Base-by-base conservation (phyloP, 2,113 vertebrate species). In the Proteles cristata region DNA sequence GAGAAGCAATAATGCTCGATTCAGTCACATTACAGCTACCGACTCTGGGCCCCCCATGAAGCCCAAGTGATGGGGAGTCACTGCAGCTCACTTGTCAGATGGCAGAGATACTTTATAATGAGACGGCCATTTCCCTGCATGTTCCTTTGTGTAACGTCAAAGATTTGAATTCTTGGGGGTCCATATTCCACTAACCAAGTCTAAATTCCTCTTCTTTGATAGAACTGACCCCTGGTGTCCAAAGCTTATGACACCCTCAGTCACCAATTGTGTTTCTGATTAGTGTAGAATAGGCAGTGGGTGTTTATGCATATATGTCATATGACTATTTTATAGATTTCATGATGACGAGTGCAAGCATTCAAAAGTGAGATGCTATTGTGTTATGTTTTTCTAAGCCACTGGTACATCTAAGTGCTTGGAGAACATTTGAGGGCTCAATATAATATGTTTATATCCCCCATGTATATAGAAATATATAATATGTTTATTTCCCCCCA, bases 171-270 rank as follows among this genome's bases (percentile, higher is more conserved):
- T 61, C 76, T 33, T 90, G 48, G 31, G 35, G 23, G 50, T 33
- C 68, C 9, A 26, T 28, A 11, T 69, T 26, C 31, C 50, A 7
- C 33, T 39, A 68, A n/a, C 11, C 4, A 14, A 26, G 25, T 25
- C 25, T 65, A 23, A 65, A 11, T 65, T 19, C 63, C 55, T 80
- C 35, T 58, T 55, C 28, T 58, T 39, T 43, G 12, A 15, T 35
- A 55, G 5, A 58, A 35, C 8, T 33, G 66, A 39, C 16, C 11
- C 6, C 16, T 33, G 31, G 28, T 2, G 12, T 35, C 76, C 11
- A 0, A 68, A 16, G 28, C 43, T 55, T 5, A 4, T 8, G 19
- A 14, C 4, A 4, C 3, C 2, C 14, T 12, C 0, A 16, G 68
- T 10, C 53, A 26, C 28, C 26, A 50, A 2, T 7, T 2, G 35